These are phyloP conservation scores for Stenoptilia bipunctidactyla DNA, from an alignment of 2,888 invertebrate genomes.

Conservation along the genomic window DNA sequence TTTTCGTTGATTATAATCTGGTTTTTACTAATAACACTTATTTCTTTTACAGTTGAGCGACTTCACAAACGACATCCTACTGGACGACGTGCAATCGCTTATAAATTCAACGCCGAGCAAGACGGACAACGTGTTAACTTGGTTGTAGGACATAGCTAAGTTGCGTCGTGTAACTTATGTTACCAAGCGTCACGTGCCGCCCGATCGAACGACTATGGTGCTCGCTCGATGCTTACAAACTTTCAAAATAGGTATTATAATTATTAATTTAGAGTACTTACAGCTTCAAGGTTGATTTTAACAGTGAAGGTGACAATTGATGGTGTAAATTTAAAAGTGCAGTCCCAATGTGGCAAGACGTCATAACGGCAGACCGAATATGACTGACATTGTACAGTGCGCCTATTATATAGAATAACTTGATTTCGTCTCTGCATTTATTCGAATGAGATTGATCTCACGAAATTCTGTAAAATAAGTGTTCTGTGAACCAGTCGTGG, in stretches of 20 bases:
- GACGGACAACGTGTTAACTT: conserved; percentile 88
- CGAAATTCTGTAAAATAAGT: conserved; percentile 27
- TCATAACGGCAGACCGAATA: background rate
- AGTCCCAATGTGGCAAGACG: background rate
- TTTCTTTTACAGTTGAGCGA: conserved; percentile 78
- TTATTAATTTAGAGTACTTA: conserved; percentile 30
- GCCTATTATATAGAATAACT: conserved; percentile 39
- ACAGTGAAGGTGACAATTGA: conserved; percentile 34
- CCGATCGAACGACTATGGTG: conserved; percentile 5
- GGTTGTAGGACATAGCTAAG: conserved; percentile 74
- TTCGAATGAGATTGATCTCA: conserved; percentile 40
- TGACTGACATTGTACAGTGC: conserved; percentile 4
- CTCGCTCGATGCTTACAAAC: conserved; percentile 25
- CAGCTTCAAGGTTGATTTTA: conserved; percentile 22
- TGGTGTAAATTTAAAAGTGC: conserved; percentile 46
- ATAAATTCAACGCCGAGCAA: conserved; percentile 90
- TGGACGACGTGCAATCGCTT: conserved; percentile 91
- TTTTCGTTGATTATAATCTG: too few relatives aligned
- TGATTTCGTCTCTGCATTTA: conserved; percentile 62
- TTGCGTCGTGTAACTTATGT: too few relatives aligned
- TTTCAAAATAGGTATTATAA: conserved; percentile 31
- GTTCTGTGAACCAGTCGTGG: background rate
- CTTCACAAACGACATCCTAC: conserved; percentile 86
- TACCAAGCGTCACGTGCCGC: background rate
- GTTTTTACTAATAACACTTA: too few relatives aligned